Percentiles rank a stretch among this genome's conserved stretches.
phyloP scores from a whole-genome alignment of 1,140 invertebrate species.

The Lepidurus packardi region DNA sequence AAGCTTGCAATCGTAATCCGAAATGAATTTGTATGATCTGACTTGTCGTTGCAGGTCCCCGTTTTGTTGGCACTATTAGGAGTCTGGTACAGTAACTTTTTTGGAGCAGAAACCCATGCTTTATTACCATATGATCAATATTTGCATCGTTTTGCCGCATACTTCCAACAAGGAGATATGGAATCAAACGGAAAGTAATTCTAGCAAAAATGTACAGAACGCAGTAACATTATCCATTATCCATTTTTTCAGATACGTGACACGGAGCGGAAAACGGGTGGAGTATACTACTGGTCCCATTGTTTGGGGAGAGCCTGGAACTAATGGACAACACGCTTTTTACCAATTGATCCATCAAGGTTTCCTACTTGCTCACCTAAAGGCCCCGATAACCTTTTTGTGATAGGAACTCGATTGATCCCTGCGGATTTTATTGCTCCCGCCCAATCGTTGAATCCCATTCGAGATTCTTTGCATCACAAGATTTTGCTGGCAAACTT shows the following conservation, averaged over 20 bases:
- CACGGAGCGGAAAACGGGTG: slow-evolving; percentile 65
- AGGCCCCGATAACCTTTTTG: not conserved
- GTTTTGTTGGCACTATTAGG: slow-evolving; percentile 90
- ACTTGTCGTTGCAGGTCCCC: slow-evolving; percentile 64
- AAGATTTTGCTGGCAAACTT: slow-evolving; percentile 93
- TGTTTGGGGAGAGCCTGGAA: slow-evolving; percentile 96
- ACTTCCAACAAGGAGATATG: slow-evolving; percentile 99
- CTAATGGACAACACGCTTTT: slow-evolving; percentile 98
- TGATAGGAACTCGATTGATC: slow-evolving; percentile 64
- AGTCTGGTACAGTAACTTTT: slow-evolving; percentile 95
- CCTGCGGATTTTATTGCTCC: slow-evolving; percentile 97
- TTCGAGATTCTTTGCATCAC: slow-evolving; percentile 66
- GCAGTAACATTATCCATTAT: not conserved
- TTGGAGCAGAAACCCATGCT: slow-evolving; percentile 89
- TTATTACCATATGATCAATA: slow-evolving; percentile 98
- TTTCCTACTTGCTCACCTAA: not conserved
- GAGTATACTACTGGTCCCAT: slow-evolving; percentile 84
- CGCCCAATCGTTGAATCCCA: slow-evolving; percentile 86
- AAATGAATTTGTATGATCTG: not conserved
- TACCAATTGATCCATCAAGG: slow-evolving; percentile 95
- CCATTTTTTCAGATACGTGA: slow-evolving; percentile 50
- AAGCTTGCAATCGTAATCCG: slow-evolving; percentile 42
- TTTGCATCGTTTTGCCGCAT: slow-evolving; percentile 95
- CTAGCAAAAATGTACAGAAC: slow-evolving; percentile 36
- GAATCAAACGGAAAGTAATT: slow-evolving; percentile 98